phyloP scores from a whole-genome alignment of 2,113 vertebrate species.

The Pseudorectes ferrugineus region DNA sequence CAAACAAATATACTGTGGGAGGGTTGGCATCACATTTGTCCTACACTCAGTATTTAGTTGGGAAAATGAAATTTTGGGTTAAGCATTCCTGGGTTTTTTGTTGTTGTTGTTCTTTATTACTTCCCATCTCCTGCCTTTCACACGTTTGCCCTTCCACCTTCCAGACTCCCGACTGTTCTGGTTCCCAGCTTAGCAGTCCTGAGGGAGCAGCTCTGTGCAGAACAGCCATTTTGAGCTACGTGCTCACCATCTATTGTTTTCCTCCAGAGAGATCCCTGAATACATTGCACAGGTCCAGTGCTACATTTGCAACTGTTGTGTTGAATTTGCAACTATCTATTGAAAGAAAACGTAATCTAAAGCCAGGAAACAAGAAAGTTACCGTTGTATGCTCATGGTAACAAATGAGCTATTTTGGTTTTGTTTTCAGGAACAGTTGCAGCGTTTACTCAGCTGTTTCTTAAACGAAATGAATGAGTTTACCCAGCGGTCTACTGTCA shows the following conservation, averaged over 20 bases:
- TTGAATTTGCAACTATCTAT: neutral
- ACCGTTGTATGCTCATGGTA: neutral
- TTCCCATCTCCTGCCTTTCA: neutral
- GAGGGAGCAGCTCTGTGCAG: neutral
- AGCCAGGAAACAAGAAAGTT: neutral
- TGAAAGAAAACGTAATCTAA: neutral
- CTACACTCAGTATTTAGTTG: neutral
- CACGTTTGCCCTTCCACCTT: neutral
- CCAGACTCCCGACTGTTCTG: neutral
- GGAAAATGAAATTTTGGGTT: neutral
- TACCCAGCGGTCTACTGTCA: too few relatives aligned
- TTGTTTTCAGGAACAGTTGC: neutral
- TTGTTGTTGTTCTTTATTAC: neutral
- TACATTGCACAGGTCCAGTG: neutral
- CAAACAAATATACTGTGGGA: neutral
- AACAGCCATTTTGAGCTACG: slow-evolving; percentile 42
- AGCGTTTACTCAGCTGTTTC: neutral
- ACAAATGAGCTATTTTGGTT: neutral
- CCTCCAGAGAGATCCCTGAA: neutral
- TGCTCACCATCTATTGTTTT: neutral
- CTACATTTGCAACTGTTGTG: neutral
- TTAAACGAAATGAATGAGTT: neutral
- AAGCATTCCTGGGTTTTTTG: neutral
- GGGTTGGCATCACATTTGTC: neutral
- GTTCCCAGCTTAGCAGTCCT: neutral